phyloP scores from a whole-genome alignment of 2,113 vertebrate genomes.

The Takifugu bimaculatus region DNA sequence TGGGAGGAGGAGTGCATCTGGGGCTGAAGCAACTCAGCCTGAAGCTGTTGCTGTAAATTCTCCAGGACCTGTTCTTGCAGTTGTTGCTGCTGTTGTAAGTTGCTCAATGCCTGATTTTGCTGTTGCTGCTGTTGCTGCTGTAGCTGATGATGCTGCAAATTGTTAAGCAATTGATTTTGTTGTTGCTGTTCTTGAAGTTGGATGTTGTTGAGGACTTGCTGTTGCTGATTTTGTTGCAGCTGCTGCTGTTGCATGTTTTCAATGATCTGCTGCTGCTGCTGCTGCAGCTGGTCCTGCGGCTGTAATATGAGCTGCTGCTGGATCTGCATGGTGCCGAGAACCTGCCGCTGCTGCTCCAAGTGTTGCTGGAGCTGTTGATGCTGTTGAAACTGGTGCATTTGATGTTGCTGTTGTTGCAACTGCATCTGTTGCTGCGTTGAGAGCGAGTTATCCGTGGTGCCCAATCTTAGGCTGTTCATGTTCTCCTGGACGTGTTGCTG shows the following conservation, averaged over 20 bases:
- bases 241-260: slow-evolving; percentile 70
- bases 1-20: slow-evolving; percentile 75
- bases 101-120: slow-evolving; percentile 64
- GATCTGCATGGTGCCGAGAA: slow-evolving; percentile 65
- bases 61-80: slow-evolving; percentile 75
- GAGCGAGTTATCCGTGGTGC: slow-evolving; percentile 78
- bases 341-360: slow-evolving; percentile 55
- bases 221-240: slow-evolving; percentile 64
- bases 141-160: slow-evolving; percentile 67
- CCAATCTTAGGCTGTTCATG: slow-evolving; percentile 84
- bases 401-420: slow-evolving; percentile 62
- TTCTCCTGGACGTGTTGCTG: slow-evolving; percentile 80
- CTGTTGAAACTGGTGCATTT: slow-evolving; percentile 47
- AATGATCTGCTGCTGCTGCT: slow-evolving; percentile 66
- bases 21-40: slow-evolving; percentile 84
- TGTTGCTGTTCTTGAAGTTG: slow-evolving; percentile 71
- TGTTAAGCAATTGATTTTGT: slow-evolving; percentile 68
- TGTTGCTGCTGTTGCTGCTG: slow-evolving; percentile 36
- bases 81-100: slow-evolving; percentile 68
- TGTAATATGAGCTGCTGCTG: slow-evolving; percentile 74
- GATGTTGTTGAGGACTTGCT: slow-evolving; percentile 62
- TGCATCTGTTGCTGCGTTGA: slow-evolving; percentile 81
- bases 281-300: slow-evolving; percentile 80
- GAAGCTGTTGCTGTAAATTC: slow-evolving; percentile 76
- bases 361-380: slow-evolving; percentile 58